phyloP scores from a whole-genome alignment of 2,797 vertebrate species.

The Sphenodon punctatus region DNA sequence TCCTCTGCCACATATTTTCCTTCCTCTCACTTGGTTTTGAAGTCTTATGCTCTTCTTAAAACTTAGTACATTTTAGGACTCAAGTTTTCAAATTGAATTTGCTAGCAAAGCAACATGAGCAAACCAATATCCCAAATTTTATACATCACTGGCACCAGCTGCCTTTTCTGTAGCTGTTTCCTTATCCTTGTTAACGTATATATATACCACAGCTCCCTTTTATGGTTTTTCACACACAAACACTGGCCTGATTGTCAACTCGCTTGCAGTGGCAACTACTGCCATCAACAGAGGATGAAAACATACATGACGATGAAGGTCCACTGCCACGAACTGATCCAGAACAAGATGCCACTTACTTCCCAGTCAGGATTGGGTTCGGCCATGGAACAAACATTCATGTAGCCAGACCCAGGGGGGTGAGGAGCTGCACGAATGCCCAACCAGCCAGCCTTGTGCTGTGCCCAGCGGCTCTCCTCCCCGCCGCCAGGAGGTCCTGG shows the following conservation, averaged over 20 bases:
- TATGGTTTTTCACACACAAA: neutral
- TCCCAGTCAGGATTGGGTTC: too few relatives aligned
- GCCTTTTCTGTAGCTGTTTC: neutral
- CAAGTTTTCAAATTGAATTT: accelerated
- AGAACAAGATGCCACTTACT: too few relatives aligned
- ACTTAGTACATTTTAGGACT: neutral
- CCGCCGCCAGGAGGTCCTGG: too few relatives aligned
- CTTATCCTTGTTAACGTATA: slow-evolving; percentile 24
- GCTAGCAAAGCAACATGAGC: slow-evolving; percentile 17
- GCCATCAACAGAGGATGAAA: neutral
- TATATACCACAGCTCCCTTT: neutral
- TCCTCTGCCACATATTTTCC: slow-evolving; percentile 50
- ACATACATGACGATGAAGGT: too few relatives aligned
- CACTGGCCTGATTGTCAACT: neutral
- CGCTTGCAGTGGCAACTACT: neutral
- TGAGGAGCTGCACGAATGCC: too few relatives aligned
- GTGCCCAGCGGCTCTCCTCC: too few relatives aligned
- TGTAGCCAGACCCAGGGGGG: too few relatives aligned
- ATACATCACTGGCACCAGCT: neutral
- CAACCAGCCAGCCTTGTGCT: too few relatives aligned
- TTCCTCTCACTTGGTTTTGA: slow-evolving; percentile 20
- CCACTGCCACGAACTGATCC: too few relatives aligned
- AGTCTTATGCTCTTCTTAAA: neutral
- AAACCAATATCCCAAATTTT: neutral
- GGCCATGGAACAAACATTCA: too few relatives aligned